phyloP scores from a whole-genome alignment of 2,888 invertebrate genomes.

The Belgica antarctica region DNA sequence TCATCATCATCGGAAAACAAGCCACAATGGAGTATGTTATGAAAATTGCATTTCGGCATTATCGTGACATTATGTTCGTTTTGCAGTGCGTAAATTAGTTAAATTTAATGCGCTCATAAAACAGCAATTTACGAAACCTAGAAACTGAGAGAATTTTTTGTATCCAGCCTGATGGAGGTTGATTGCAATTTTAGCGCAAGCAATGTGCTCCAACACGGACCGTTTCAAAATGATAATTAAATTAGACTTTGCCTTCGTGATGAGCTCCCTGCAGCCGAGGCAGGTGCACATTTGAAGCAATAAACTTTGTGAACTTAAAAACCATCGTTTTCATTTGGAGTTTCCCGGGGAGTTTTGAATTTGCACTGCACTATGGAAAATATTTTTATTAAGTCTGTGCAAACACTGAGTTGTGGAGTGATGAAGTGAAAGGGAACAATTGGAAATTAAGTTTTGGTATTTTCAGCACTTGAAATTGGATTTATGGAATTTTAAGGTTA shows the following conservation, averaged over 20 bases:
- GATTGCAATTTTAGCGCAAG: neutral
- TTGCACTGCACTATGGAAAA: too few species aligned
- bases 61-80: neutral
- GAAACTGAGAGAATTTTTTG: neutral
- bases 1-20: constrained; percentile 13
- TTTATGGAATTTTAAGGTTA: too few species aligned
- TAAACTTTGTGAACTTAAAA: too few species aligned
- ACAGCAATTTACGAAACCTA: neutral
- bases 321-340: too few species aligned
- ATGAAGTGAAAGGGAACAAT: too few species aligned
- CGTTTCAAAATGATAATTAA: neutral
- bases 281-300: too few species aligned
- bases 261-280: too few species aligned
- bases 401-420: too few species aligned
- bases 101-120: constrained; percentile 27
- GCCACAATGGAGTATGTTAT: neutral
- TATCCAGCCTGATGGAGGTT: neutral
- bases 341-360: too few species aligned
- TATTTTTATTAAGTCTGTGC: too few species aligned
- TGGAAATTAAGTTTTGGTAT: too few species aligned
- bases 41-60: constrained; percentile 33
- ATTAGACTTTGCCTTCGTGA: neutral
- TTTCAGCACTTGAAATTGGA: too few species aligned
- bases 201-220: constrained; percentile 6
- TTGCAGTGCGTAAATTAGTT: constrained; percentile 25